Percentiles rank a stretch among this genome's conserved stretches.
Evolutionary conservation across 2,113 vertebrate species (phyloP).

Genomic region (Apodemus speciosus): DNA sequence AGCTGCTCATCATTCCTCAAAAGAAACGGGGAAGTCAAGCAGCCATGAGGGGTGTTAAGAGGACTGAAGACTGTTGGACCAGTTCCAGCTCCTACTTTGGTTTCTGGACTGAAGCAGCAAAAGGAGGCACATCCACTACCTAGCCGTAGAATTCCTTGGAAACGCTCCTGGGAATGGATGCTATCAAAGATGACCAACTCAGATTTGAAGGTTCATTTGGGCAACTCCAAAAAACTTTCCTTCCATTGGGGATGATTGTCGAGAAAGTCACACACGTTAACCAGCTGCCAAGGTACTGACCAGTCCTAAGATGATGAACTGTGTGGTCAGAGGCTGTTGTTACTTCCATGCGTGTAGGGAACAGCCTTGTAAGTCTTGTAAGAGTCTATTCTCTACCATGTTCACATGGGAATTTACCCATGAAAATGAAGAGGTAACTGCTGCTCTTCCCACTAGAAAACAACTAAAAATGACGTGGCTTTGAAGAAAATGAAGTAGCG

Average conservation of each 20-base stretch:
- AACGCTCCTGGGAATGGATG: conserved; percentile 21
- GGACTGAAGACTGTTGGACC: conserved; percentile 35
- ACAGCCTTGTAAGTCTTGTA: background rate
- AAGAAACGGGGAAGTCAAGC: conserved; percentile 26
- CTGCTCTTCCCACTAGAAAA: background rate
- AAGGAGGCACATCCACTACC: background rate
- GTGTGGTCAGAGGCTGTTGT: background rate
- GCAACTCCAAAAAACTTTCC: conserved; percentile 56
- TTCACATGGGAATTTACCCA: background rate
- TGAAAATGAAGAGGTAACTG: background rate
- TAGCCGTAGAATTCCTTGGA: conserved; percentile 16
- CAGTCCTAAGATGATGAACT: background rate
- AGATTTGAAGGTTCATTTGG: conserved; percentile 5
- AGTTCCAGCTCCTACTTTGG: conserved; percentile 24
- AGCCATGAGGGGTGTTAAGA: background rate
- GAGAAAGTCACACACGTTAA: conserved; percentile 3
- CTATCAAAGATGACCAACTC: conserved; percentile 21
- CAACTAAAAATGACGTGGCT: too few species aligned
- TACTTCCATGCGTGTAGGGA: background rate
- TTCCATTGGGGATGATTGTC: conserved; percentile 64
- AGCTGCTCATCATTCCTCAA: background rate
- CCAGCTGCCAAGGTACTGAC: background rate
- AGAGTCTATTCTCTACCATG: background rate
- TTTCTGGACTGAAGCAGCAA: conserved; percentile 57
- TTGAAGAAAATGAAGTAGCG: conserved; percentile 15